Evolutionary conservation across 2,888 invertebrate genomes (phyloP).

Genomic region (Synergus japonicus): DNA sequence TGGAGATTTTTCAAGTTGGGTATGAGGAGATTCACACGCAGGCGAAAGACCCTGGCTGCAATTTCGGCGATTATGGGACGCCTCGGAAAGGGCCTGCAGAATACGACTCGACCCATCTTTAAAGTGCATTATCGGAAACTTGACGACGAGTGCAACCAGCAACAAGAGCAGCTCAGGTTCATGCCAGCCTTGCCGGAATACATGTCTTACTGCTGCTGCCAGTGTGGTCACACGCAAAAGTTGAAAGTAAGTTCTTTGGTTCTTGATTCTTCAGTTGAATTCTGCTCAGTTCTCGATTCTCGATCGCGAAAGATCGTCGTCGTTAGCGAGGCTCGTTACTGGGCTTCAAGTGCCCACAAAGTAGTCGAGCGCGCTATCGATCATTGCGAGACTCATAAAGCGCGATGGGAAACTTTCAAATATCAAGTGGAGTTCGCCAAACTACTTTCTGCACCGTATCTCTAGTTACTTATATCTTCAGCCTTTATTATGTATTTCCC

Average conservation of each 20-base stretch:
- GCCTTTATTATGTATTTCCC: constrained; percentile 22
- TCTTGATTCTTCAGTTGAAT: not conserved
- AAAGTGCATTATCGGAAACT: constrained; percentile 81
- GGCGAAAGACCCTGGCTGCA: constrained; percentile 73
- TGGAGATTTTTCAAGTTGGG: constrained; percentile 55
- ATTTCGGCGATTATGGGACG: constrained; percentile 79
- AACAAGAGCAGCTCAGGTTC: constrained; percentile 76
- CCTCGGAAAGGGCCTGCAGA: constrained; percentile 76
- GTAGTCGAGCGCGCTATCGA: constrained; percentile 21
- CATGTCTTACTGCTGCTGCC: constrained; percentile 81
- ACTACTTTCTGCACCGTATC: constrained; percentile 10
- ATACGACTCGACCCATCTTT: constrained; percentile 78
- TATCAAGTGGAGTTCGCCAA: constrained; percentile 39
- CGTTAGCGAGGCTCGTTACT: constrained; percentile 31
- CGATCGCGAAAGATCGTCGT: constrained; percentile 48
- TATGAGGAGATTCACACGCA: constrained; percentile 75
- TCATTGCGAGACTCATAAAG: constrained; percentile 36
- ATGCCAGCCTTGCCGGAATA: constrained; percentile 80
- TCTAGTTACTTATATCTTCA: constrained; percentile 6
- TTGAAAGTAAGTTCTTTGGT: constrained; percentile 78
- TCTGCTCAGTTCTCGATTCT: constrained; percentile 27
- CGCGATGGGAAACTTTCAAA: constrained; percentile 40
- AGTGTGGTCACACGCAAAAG: constrained; percentile 82
- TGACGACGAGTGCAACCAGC: constrained; percentile 79
- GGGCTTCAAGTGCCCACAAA: constrained; percentile 22